Evolutionary conservation across 2,113 vertebrate genomes (phyloP), one percentile per base, ranked within the genome.

Genomic region (Brachypteracias leptosomus): DNA sequence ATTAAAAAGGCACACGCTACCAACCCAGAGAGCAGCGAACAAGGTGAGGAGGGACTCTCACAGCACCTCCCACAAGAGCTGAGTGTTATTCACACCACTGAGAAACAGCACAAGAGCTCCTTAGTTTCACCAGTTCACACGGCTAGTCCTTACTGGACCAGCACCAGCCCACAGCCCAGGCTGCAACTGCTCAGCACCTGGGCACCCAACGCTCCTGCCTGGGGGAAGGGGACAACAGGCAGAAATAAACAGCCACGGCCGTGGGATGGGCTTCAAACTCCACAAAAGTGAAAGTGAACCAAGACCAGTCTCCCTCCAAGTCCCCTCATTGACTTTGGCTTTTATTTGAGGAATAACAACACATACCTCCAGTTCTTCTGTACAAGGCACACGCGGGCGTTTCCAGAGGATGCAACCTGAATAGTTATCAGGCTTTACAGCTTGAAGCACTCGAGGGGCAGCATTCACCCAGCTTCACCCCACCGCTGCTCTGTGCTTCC

Each of bases 131-230:
- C 44, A n/a, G 9, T 20, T n/a, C 52, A 18, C 11, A 5, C 17
- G 36, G 55, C 22, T 38, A 25, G 33, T 51, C 28, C 35, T 57
- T 29, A 73, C 54, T 35, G 11, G 16, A 33, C 0, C 38, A 4
- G 1, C 3, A 12, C 0, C 8, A n/a, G 46, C 46, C 52, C 1
- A 0, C 42, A 46, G 68, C 49, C 59, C 17, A 25, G 42, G 12
- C 47, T 72, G n/a, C 40, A n/a, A 38, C 35, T 54, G 20, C 66
- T 70, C 44, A 57, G 51, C 44, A 58, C 66, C 66, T 62, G 29
- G 28, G 51, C 59, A 44, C 70, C 2, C 19, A 5, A 21, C 1
- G 0, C 8, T 78, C 40, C 91, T 82, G 65, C 49, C 67, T 14
- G 12, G 5, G 79, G 75, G 22, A 67, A 44, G 1, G 7, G 57